Conservation (phyloP, 2,888 invertebrate genomes). For the Galerucella pusilla region DNA sequence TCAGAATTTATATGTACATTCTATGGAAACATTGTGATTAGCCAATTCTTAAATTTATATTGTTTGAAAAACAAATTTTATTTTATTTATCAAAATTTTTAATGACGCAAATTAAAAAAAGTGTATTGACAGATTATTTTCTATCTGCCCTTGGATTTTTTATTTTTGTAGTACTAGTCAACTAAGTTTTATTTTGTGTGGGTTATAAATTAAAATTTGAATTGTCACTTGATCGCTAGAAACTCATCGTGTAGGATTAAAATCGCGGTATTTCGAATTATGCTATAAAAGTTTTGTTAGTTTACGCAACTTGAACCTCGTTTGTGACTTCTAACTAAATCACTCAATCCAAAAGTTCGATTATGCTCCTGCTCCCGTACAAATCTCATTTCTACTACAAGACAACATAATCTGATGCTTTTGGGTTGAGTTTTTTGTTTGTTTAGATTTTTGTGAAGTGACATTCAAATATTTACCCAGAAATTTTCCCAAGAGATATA, state of each 20-base stretch:
- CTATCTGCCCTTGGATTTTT: constrained; percentile 48
- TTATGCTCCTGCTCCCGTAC: constrained; percentile 37
- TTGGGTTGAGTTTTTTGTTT: constrained; percentile 44
- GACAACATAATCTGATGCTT: constrained; percentile 36
- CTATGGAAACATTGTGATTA: constrained; percentile 56
- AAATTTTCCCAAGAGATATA: constrained; percentile 49
- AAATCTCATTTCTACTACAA: constrained; percentile 46
- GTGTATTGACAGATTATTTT: constrained; percentile 46
- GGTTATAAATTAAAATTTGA: constrained; percentile 42
- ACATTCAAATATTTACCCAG: constrained; percentile 49
- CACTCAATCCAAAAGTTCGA: constrained; percentile 34
- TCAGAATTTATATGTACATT: constrained; percentile 54
- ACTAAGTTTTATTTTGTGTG: constrained; percentile 44
- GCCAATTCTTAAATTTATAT: constrained; percentile 42
- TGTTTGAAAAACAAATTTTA: constrained; percentile 25
- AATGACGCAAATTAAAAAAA: constrained; percentile 34
- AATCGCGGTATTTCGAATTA: constrained; percentile 47
- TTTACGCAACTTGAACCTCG: constrained; percentile 53
- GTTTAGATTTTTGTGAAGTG: constrained; percentile 48
- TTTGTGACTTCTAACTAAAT: constrained; percentile 43
- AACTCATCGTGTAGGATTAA: constrained; percentile 46
- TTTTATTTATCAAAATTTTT: constrained; percentile 44
- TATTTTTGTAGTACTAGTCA: constrained; percentile 56
- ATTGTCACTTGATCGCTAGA: constrained; percentile 45
- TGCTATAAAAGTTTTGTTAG: constrained; percentile 49